phyloP scores from a whole-genome alignment of 2,888 invertebrate genomes.

The Saturnia pavonia region DNA sequence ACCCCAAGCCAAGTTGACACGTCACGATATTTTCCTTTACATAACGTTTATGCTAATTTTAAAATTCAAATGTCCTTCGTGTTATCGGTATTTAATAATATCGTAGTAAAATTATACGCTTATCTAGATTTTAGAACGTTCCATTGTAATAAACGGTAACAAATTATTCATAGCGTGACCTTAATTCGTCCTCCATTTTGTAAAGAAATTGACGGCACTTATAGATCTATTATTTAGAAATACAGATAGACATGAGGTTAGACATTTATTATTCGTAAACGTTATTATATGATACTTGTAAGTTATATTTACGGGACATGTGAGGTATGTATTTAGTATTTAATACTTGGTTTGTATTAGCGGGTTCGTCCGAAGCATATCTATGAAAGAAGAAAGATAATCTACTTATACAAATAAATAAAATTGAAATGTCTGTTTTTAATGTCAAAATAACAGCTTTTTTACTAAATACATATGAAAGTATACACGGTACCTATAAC shows the following conservation, averaged over 20 bases:
- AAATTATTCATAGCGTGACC: conserved; percentile 11
- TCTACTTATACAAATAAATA: too few relatives aligned
- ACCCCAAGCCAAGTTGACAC: too few relatives aligned
- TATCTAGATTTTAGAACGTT: neutral
- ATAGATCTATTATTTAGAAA: conserved; percentile 10
- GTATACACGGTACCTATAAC: too few relatives aligned
- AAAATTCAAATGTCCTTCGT: neutral
- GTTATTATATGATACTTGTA: neutral
- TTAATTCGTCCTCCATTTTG: conserved; percentile 7
- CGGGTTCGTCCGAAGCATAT: neutral
- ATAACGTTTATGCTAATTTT: neutral
- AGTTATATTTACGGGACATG: neutral
- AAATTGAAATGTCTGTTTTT: too few relatives aligned
- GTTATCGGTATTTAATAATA: neutral
- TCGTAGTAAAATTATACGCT: neutral
- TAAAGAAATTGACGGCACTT: neutral
- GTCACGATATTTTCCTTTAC: too few relatives aligned
- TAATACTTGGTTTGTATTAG: neutral
- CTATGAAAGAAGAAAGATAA: too few relatives aligned
- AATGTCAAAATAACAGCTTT: too few relatives aligned
- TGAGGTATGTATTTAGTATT: neutral
- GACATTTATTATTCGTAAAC: conserved; percentile 11
- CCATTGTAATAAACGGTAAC: conserved; percentile 3
- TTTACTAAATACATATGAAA: too few relatives aligned
- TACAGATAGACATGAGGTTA: neutral